Conservation (phyloP, 2,113 vertebrate genomes). For the Micronycteris hirsuta region DNA sequence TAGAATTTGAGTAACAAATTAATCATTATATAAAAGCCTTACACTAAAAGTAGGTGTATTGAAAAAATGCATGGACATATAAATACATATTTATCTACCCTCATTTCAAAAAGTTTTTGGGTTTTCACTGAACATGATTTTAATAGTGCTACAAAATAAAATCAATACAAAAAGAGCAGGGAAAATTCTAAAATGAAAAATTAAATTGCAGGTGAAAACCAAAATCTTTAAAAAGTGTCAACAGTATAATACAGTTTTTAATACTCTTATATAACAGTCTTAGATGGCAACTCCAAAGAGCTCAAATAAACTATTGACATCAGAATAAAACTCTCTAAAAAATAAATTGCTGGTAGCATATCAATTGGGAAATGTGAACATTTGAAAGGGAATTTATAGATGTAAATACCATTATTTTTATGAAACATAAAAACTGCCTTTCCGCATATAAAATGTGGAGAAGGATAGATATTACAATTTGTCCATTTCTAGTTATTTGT, state of each 20-base stretch:
- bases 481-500: background rate
- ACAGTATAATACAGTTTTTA: background rate
- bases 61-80: background rate
- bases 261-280: background rate
- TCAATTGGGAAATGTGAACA: background rate
- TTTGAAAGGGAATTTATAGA: slow-evolving; percentile 12
- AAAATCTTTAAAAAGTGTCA: slow-evolving; percentile 14
- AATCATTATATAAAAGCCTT: background rate
- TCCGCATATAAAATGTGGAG: background rate
- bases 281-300: background rate
- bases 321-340: slow-evolving; percentile 31
- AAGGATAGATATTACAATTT: background rate
- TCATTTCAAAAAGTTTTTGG: background rate
- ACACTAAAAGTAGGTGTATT: background rate
- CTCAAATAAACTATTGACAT: background rate
- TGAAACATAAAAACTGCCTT: background rate
- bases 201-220: slow-evolving; percentile 31
- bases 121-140: slow-evolving; percentile 8
- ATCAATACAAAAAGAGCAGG: slow-evolving; percentile 1
- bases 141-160: slow-evolving; percentile 26
- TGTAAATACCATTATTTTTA: background rate
- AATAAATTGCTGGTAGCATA: background rate
- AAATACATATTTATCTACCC: background rate
- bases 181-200: slow-evolving; percentile 35
- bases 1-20: slow-evolving; percentile 24